Conservation (phyloP, 2,888 invertebrate species). For the Drosophila picticornis region DNA sequence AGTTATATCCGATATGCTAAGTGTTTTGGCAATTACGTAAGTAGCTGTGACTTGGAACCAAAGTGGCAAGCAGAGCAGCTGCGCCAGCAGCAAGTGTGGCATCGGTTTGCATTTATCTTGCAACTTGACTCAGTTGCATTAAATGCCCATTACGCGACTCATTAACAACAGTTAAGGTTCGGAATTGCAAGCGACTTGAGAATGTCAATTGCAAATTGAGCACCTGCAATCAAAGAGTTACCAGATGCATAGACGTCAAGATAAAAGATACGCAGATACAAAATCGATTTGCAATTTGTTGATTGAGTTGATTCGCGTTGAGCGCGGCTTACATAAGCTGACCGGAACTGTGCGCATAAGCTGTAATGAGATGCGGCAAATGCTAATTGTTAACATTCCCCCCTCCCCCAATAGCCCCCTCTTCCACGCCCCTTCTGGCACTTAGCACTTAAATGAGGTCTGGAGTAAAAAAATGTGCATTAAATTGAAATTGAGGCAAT, state of each 20-base stretch:
- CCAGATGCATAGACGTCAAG: slow-evolving; percentile 2
- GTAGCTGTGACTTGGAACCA: slow-evolving; percentile 4
- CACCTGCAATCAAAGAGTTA: slow-evolving; percentile 18
- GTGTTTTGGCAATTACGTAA: slow-evolving; percentile 24
- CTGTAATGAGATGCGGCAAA: slow-evolving; percentile 66
- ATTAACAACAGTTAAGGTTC: slow-evolving; percentile 41
- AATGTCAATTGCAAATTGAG: slow-evolving; percentile 44
- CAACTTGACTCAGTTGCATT: slow-evolving; percentile 30
- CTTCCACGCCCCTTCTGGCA: neutral
- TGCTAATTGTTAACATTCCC: slow-evolving; percentile 27
- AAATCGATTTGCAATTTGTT: slow-evolving; percentile 47
- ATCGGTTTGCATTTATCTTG: slow-evolving; percentile 34
- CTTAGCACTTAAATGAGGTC: slow-evolving; percentile 26
- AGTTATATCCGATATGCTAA: slow-evolving; percentile 20
- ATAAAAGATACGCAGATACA: slow-evolving; percentile 14
- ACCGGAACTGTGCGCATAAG: slow-evolving; percentile 69
- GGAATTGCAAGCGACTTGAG: slow-evolving; percentile 19
- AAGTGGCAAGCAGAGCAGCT: slow-evolving; percentile 11
- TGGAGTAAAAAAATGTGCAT: slow-evolving; percentile 23
- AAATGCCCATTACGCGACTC: slow-evolving; percentile 12
- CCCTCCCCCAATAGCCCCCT: neutral
- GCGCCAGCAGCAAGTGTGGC: slow-evolving; percentile 25
- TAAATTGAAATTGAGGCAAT: slow-evolving; percentile 46
- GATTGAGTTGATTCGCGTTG: slow-evolving; percentile 27
- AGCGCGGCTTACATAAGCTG: slow-evolving; percentile 32